phyloP scores from a whole-genome alignment of 2,888 invertebrate genomes.

The Deilephila porcellus region DNA sequence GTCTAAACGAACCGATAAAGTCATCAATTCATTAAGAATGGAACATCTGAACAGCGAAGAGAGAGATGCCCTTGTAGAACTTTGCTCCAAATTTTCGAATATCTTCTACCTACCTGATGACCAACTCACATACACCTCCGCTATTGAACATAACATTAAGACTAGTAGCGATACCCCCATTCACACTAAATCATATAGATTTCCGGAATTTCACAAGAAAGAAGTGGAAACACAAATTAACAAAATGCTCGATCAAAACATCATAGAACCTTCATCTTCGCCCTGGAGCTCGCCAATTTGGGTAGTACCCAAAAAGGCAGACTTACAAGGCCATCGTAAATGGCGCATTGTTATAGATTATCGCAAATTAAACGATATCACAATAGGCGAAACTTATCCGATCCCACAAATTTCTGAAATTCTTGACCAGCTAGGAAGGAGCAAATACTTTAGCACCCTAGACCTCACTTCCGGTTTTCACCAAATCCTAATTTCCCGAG shows the following conservation, averaged over 20 bases:
- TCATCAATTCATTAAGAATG: no score
- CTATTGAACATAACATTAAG: not conserved
- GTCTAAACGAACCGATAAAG: no score
- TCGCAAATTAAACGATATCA: no score
- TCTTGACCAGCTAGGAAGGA: no score
- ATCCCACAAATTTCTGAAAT: no score
- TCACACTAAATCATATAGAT: not conserved
- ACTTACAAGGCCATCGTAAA: not conserved
- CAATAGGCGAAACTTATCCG: no score
- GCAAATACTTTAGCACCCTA: no score
- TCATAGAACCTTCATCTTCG: not conserved
- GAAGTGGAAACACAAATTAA: not conserved
- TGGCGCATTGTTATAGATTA: no score
- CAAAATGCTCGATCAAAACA: not conserved
- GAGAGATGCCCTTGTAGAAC: not conserved
- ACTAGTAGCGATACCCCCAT: not conserved
- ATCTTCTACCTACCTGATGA: slow-evolving; percentile 1
- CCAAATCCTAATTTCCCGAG: not conserved
- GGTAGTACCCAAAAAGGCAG: not conserved
- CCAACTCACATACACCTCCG: not conserved
- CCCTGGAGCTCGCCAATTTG: not conserved
- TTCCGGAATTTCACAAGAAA: not conserved
- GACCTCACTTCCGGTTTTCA: no score
- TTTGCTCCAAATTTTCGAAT: not conserved
- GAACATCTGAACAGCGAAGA: no score